Evolutionary conservation across 2,888 invertebrate genomes (phyloP).

Genomic region (Marronus borbonicus): DNA sequence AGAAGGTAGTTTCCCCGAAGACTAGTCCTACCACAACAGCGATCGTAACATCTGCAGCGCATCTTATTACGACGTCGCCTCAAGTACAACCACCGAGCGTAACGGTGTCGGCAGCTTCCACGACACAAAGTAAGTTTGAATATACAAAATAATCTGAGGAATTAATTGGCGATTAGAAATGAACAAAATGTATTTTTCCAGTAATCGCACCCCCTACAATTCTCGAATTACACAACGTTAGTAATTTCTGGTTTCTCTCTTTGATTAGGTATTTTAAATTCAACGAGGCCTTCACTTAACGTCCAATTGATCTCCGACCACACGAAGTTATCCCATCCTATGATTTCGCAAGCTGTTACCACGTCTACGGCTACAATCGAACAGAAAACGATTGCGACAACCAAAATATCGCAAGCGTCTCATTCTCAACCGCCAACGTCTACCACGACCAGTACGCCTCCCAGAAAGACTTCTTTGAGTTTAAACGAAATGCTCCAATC

Average conservation of each 20-base stretch:
- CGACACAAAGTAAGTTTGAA: slow-evolving; percentile 42
- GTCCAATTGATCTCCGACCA: slow-evolving; percentile 64
- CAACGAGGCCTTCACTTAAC: background rate
- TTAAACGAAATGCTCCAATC: slow-evolving; percentile 71
- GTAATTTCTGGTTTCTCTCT: background rate
- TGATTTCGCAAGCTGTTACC: background rate
- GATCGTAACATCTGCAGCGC: slow-evolving; percentile 49
- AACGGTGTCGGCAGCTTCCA: background rate
- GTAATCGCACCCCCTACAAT: too few species aligned
- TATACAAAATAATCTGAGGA: slow-evolving; percentile 1
- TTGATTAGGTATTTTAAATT: background rate
- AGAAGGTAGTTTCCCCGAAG: slow-evolving; percentile 58
- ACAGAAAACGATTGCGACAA: slow-evolving; percentile 5
- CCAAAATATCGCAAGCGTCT: background rate
- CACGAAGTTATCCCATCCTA: slow-evolving; percentile 60
- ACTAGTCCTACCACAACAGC: slow-evolving; percentile 51
- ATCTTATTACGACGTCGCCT: background rate
- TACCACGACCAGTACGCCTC: slow-evolving; percentile 35
- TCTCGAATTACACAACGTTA: background rate
- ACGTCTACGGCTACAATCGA: slow-evolving; percentile 6
- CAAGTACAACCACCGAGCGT: slow-evolving; percentile 5
- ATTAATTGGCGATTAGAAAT: too few species aligned
- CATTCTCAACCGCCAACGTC: background rate
- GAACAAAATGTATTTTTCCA: too few species aligned
- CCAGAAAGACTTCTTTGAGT: slow-evolving; percentile 65